Base-by-base conservation (phyloP, 1,140 invertebrate species). In the Calephelis virginiensis region DNA sequence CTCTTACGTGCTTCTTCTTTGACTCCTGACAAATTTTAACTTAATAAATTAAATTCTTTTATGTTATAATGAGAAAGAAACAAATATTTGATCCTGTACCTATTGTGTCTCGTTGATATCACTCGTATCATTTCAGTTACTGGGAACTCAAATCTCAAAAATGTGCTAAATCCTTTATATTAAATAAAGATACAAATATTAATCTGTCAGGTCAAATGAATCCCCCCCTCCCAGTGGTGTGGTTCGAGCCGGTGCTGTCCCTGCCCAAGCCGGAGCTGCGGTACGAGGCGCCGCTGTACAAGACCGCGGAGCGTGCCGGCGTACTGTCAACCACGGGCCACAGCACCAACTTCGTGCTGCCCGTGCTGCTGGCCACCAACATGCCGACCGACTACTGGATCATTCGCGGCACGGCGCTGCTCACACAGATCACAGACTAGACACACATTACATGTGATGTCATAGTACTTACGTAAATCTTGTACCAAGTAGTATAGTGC, bases 301-400 rank as follows among this genome's bases (percentile, higher is more conserved):
- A 97, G 91, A 97, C 97, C 1, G 94, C 95, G n/a, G 93, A 95
- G 53, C 90, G 97, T 64, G 96, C 96, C 40, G 97, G 97, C 53
- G 94, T 94, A 1, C 92, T 98, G 7, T 97, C 96, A 28, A 97
- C 97, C 0, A 97, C 96, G 6, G 97, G 97, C 3, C 96, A 97
- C 80, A 97, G 96, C 63, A 97, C 97, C 1, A 98, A 97, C 90
- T 97, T 97, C 85, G 95, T 98, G 7, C 92, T 97, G 7, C 91
- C 95, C n/a, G 93, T 97, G 0, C 87, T 97, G 43, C 78, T 98
- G 59, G 94, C 94, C 7, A 93, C 95, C 1, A 72, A 87, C 12
- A 86, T 92, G 67, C 77, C 89, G 9, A 92, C 94, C 68, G 94
- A 95, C 68, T 97, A 96, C 78, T 98, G 97, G 97, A 97, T 97